Evolutionary conservation across 2,797 vertebrate genomes (phyloP), one percentile per base, ranked within the genome.

Genomic region (Crypturellus tataupa): DNA sequence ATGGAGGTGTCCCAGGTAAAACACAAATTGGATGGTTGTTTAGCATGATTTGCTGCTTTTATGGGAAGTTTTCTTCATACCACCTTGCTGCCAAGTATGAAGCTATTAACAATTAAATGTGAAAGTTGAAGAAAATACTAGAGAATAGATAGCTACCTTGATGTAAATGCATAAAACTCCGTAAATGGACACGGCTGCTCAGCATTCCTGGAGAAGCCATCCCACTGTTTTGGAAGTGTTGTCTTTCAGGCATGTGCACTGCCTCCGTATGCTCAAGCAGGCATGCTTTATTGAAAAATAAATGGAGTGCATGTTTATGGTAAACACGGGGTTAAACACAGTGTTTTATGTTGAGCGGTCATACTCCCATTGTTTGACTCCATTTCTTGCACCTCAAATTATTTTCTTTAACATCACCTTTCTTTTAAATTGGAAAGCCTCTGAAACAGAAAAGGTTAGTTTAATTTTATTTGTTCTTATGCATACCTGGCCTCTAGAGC

Each of bases 271-370:
- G 31, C 51, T 12, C 23, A 80, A 51, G 27, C 6, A 42, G 20
- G 11, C 4, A 9, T 13, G 46, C n/a, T n/a, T n/a, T n/a, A n/a
- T n/a, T 68, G 72, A 46, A 69, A 90, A 86, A 59, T 7, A 58
- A 58, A 56, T 18, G 31, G 20, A 29, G 18, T 31, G 53, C 0
- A 0, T 5, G 4, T 17, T 89, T 29, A 31, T 21, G 25, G 19
- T n/a, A 71, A 91, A 46, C 9, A 80, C 53, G 75, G 14, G 15
- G 27, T 29, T 62, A 11, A 82, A 31, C 23, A 8, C 8, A 56
- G 12, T n/a, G 33, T 92, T 60, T 33, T 44, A 12, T 42, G 33
- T 31, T 29, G 13, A 77, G 21, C 15, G 64, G 6, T 63, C 17
- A 31, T 85, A 80, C n/a, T 9, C 16, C 24, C 12, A 8, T 12